phyloP scores from a whole-genome alignment of 2,113 vertebrate genomes.

The Oryzias javanicus region DNA sequence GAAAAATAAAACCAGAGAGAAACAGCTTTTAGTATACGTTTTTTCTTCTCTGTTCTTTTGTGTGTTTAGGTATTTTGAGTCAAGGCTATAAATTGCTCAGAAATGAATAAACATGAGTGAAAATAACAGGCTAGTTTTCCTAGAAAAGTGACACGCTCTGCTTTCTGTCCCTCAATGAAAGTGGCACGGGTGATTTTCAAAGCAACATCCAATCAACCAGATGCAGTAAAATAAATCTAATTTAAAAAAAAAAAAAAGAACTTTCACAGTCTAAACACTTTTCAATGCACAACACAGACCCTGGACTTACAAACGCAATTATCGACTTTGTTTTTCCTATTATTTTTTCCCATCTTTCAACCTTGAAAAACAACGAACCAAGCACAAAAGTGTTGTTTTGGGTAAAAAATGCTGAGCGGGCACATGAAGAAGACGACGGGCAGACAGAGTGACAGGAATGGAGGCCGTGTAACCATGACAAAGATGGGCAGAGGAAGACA shows the following conservation, averaged over 20 bases:
- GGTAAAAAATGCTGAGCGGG: slow-evolving; percentile 27
- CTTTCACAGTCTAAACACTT: slow-evolving; percentile 51
- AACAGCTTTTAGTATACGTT: too few relatives aligned
- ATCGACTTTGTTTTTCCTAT: slow-evolving; percentile 17
- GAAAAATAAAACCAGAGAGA: too few relatives aligned
- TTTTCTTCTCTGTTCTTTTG: neutral
- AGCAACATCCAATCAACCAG: slow-evolving; percentile 45
- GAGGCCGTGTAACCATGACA: slow-evolving; percentile 42
- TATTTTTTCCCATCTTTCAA: slow-evolving; percentile 31
- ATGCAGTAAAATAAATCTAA: slow-evolving; percentile 46
- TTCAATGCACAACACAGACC: slow-evolving; percentile 27
- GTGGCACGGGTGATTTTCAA: slow-evolving; percentile 23
- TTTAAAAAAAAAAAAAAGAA: slow-evolving; percentile 33
- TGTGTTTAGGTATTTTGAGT: neutral
- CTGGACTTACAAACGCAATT: slow-evolving; percentile 31
- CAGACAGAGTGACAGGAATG: neutral
- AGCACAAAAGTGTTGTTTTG: slow-evolving; percentile 38
- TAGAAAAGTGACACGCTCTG: slow-evolving; percentile 7
- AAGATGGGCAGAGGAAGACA: slow-evolving; percentile 40
- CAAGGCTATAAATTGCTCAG: neutral
- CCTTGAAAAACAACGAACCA: slow-evolving; percentile 40
- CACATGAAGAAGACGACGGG: slow-evolving; percentile 6
- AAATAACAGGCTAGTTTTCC: neutral
- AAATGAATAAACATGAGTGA: neutral
- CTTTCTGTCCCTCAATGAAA: slow-evolving; percentile 18